Conservation (phyloP, 2,797 vertebrate genomes). For the Spinibarbus caldwelli region DNA sequence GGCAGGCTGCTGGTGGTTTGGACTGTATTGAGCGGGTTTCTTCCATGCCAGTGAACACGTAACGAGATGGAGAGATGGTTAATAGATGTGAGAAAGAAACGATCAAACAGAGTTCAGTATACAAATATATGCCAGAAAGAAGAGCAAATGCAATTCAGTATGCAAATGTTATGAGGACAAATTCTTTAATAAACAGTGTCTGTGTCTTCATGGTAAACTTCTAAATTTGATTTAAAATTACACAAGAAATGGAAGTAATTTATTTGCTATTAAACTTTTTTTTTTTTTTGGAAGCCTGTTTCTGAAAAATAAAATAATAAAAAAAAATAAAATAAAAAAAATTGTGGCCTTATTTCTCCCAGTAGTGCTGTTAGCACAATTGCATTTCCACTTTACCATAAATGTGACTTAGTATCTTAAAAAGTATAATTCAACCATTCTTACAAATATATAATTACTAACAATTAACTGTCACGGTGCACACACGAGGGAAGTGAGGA, state of each 20-base stretch:
- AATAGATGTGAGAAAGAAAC: slow-evolving; percentile 22
- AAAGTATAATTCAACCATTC: no score
- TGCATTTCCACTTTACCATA: background rate
- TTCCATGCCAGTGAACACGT: slow-evolving; percentile 15
- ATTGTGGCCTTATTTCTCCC: background rate
- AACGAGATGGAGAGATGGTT: slow-evolving; percentile 8
- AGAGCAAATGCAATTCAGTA: background rate
- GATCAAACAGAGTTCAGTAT: background rate
- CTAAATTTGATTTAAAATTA: background rate
- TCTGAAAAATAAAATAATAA: no score
- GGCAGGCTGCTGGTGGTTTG: background rate
- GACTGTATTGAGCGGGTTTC: slow-evolving; percentile 23
- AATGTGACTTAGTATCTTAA: background rate
- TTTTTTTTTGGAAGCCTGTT: background rate
- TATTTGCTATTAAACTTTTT: no score
- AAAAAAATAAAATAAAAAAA: no score
- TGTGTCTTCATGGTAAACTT: background rate
- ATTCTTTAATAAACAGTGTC: background rate
- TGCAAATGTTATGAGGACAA: background rate
- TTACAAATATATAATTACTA: background rate
- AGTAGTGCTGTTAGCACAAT: background rate
- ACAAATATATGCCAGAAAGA: background rate
- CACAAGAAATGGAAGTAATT: background rate
- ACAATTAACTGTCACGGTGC: no score
- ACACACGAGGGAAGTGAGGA: no score